Percentiles rank a stretch among this genome's conserved stretches.
Conservation (phyloP, 2,113 vertebrate genomes). For the Myanophis thanlyinensis region DNA sequence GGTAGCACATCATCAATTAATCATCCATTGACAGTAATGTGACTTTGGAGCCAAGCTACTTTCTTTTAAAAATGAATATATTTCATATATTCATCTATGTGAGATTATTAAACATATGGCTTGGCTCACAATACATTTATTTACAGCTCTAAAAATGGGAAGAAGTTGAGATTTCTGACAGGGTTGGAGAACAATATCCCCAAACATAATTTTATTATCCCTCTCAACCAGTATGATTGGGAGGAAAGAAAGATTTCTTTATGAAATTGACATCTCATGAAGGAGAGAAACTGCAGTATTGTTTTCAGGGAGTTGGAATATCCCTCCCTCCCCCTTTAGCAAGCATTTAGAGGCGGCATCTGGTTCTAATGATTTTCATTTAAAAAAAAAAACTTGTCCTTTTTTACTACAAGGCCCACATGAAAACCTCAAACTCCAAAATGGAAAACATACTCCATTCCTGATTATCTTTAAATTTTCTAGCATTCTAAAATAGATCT, state of each 20-base stretch:
- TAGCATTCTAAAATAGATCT: background rate
- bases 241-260: slow-evolving; percentile 50
- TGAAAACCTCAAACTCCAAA: slow-evolving; percentile 54
- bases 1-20: background rate
- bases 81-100: background rate
- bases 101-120: background rate
- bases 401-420: slow-evolving; percentile 56
- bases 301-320: slow-evolving; percentile 57
- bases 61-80: slow-evolving; percentile 5
- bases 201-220: background rate
- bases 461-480: slow-evolving; percentile 22
- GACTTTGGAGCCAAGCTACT: background rate
- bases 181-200: background rate
- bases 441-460: slow-evolving; percentile 42
- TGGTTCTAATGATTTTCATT: slow-evolving; percentile 65
- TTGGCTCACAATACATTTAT: slow-evolving; percentile 4
- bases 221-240: slow-evolving; percentile 35
- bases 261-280: slow-evolving; percentile 51
- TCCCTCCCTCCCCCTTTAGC: slow-evolving; percentile 41
- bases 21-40: background rate
- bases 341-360: slow-evolving; percentile 50
- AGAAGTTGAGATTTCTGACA: background rate
- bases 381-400: slow-evolving; percentile 53
- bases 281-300: slow-evolving; percentile 49
- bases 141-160: background rate